Conservation (phyloP, 35 echinoderm and acorn worm species). For the Lytechinus variegatus region DNA sequence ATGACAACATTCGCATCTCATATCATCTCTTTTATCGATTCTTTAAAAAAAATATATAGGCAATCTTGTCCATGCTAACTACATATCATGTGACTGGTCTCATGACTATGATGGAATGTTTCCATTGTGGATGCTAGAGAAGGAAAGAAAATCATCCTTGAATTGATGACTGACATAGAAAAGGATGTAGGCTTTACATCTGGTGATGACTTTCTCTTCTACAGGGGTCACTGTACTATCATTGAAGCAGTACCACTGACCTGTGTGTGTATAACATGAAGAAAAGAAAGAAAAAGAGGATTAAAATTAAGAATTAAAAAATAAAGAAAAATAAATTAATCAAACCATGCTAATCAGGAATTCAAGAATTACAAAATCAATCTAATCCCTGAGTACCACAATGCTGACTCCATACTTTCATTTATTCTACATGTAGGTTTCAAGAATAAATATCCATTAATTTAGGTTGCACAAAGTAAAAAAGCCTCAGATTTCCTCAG, state of each 20-base stretch:
- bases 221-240: conserved; percentile 73
- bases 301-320: background rate
- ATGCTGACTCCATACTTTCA: too few species aligned
- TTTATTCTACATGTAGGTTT: too few species aligned
- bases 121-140: conserved; percentile 39
- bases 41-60: conserved; percentile 45
- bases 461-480: too few species aligned
- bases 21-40: background rate
- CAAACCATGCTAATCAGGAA: background rate
- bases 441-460: too few species aligned
- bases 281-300: background rate
- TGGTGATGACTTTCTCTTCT: conserved; percentile 55
- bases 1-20: background rate
- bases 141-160: conserved; percentile 51
- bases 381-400: too few species aligned
- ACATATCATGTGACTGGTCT: background rate
- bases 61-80: conserved; percentile 19
- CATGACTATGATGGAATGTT: conserved; percentile 45
- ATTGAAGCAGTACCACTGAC: conserved; percentile 84
- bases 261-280: conserved; percentile 7
- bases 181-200: conserved; percentile 73
- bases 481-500: too few species aligned
- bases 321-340: background rate
- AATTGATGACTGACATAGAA: conserved; percentile 68
- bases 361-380: background rate